Evolutionary conservation across 2,888 invertebrate species (phyloP), one percentile per base, ranked within the genome.

Genomic region (Agelastica alni): DNA sequence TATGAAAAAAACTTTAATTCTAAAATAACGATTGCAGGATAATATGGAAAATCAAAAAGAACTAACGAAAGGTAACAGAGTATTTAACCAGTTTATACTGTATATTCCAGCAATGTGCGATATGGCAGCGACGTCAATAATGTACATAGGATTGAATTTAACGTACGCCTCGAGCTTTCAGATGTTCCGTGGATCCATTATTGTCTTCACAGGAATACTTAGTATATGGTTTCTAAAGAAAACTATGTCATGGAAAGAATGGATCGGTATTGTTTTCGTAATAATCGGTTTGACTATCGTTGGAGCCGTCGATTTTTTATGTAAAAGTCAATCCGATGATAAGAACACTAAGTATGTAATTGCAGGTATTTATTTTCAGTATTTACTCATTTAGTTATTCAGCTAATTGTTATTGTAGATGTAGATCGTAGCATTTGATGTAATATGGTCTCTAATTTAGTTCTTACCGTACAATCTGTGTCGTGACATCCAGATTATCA

Each of bases 121-220:
- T 75, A 87, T 93, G 83, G 78, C 88, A 53, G 93, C 89, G 1
- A 95, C 96, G 0, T 90, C 93, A 0, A 82, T 91, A 18, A 91
- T 96, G 88, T 94, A 96, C 71, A 84, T 95, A 41, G 96, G 96
- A 3, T 79, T 97, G 46, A 94, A 87, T 66, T 79, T 97, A 73
- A 97, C 97, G 0, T 93, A 89, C 72, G 91, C 93, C 1, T 93
- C 94, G 63, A 95, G 94, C 71, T 97, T 95, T 77, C 96, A 96
- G 80, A 96, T 97, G 95, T 85, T 97, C 66, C 81, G 96, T 79
- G 87, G 91, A 43, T 86, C 93, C 46, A 88, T 93, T 4, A 91
- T 96, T 52, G 82, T 96, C 17, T 96, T 96, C 75, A 92, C 93
- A 18, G 95, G 91, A 0, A 75, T 96, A 3, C 80, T 96, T 4